Evolutionary conservation across 1,140 invertebrate species (phyloP), one percentile per base, ranked within the genome.

Genomic region (Zophobas atratus): DNA sequence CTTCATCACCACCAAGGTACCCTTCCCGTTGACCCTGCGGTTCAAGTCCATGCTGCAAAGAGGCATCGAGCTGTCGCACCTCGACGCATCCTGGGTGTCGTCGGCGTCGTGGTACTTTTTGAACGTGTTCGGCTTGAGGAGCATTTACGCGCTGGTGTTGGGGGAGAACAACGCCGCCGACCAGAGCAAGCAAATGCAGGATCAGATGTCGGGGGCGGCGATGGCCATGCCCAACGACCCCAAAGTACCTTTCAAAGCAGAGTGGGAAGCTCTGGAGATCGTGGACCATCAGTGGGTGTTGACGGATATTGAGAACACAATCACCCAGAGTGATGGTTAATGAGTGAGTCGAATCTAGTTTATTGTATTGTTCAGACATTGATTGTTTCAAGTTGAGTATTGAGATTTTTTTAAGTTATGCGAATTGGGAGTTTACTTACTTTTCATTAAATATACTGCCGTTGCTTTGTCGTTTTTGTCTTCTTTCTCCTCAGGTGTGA

Each of bases 101-200:
- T 99, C 98, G 0, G 98, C 98, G 2, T 99, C 98, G 0, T 99
- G 99, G 99, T 99, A 99, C 89, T 99, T 99, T 86, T 91, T 99
- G 0, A 99, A 99, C 88, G 97, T 99, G 0, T 99, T 99, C 90
- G 99, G 99, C 57, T 89, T 99, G 33, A 90, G 99, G 60, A 99
- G 97, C 77, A 99, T 99, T 86, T 99, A 99, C 86, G 95, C 97
- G 1, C 89, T 99, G 33, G 98, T 99, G 8, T 90, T 99, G 20
- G 99, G 99, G 56, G 98, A 99, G 89, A 99, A 99, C 86, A 99
- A 99, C 91, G 93, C 97, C 83, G 98, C 98, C 2, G 98, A 99
- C 88, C 97, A 98, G 83, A 97, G 97, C 0, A 92, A 96, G 83
- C 92, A 97, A n/a, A 95, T 99, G 92, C 97, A 99, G 85, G 98